These are phyloP conservation scores for Dione vanillae DNA, from an alignment of 2,888 invertebrate species.

Conservation along the genomic window DNA sequence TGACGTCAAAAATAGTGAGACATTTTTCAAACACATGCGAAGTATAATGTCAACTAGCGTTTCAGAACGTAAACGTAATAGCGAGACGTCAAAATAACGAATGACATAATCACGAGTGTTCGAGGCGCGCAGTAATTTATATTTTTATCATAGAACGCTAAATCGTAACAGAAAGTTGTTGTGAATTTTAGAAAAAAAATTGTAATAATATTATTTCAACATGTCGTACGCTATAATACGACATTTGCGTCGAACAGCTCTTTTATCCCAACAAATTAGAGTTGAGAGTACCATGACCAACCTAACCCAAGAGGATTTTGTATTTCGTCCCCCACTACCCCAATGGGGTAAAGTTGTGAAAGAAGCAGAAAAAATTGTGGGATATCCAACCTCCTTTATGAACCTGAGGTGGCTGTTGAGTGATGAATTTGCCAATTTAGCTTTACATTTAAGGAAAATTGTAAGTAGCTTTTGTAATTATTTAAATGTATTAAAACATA, in stretches of 20 bases:
- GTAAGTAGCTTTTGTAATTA: slow-evolving; percentile 61
- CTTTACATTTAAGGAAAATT: slow-evolving; percentile 80
- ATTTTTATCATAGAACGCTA: slow-evolving; percentile 38
- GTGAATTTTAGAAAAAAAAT: slow-evolving; percentile 51
- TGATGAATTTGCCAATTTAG: slow-evolving; percentile 86
- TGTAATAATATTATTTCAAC: slow-evolving; percentile 47
- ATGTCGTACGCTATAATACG: slow-evolving; percentile 76
- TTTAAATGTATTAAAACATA: too few species aligned
- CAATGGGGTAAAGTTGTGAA: slow-evolving; percentile 78
- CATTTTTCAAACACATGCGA: not conserved
- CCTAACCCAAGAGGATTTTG: slow-evolving; percentile 74
- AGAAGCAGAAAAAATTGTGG: slow-evolving; percentile 81
- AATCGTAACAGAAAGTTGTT: slow-evolving; percentile 49
- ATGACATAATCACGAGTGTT: slow-evolving; percentile 47
- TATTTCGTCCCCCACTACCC: slow-evolving; percentile 73
- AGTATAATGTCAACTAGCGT: slow-evolving; percentile 32
- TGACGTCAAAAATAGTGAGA: not conserved
- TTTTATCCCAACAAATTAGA: slow-evolving; percentile 68
- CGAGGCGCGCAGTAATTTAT: slow-evolving; percentile 39
- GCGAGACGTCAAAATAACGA: slow-evolving; percentile 44
- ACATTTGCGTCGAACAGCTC: slow-evolving; percentile 69
- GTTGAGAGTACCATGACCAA: slow-evolving; percentile 73
- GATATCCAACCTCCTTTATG: slow-evolving; percentile 85
- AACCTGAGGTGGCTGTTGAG: slow-evolving; percentile 85
- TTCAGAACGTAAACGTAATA: slow-evolving; percentile 57